These are phyloP conservation scores for Danaus plexippus DNA, from an alignment of 1,140 invertebrate species.

Conservation along the genomic window DNA sequence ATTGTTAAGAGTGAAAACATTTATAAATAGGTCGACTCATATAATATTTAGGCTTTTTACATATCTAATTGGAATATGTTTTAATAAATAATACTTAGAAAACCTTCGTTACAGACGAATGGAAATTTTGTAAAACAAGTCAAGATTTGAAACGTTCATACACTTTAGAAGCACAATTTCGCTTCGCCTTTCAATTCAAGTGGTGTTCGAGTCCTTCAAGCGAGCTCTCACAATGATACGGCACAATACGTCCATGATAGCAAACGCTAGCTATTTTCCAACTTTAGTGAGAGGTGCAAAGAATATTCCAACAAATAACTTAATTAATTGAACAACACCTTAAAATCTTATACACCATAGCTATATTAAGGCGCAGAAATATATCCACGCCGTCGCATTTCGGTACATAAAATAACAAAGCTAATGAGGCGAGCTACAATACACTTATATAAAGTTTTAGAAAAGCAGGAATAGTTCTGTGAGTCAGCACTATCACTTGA, in stretches of 20 bases:
- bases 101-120: no score
- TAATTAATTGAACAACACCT: no score
- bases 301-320: no score
- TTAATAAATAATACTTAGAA: no score
- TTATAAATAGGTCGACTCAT: no score
- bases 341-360: slow-evolving; percentile 6
- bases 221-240: slow-evolving; percentile 20
- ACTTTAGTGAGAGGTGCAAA: slow-evolving; percentile 3
- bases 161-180: slow-evolving; percentile 19
- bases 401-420: background rate
- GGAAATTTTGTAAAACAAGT: no score
- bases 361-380: slow-evolving; percentile 1
- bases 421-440: slow-evolving; percentile 31
- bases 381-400: no score
- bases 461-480: slow-evolving; percentile 25
- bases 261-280: slow-evolving; percentile 22
- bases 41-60: no score
- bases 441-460: slow-evolving; percentile 25
- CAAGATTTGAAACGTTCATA: slow-evolving; percentile 18
- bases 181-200: slow-evolving; percentile 18
- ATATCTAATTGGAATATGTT: no score
- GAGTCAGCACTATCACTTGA: slow-evolving; percentile 35
- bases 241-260: slow-evolving; percentile 23
- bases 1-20: no score
- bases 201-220: slow-evolving; percentile 17